Evolutionary conservation across 2,113 vertebrate genomes (phyloP).

Genomic region (Piliocolobus tephrosceles): DNA sequence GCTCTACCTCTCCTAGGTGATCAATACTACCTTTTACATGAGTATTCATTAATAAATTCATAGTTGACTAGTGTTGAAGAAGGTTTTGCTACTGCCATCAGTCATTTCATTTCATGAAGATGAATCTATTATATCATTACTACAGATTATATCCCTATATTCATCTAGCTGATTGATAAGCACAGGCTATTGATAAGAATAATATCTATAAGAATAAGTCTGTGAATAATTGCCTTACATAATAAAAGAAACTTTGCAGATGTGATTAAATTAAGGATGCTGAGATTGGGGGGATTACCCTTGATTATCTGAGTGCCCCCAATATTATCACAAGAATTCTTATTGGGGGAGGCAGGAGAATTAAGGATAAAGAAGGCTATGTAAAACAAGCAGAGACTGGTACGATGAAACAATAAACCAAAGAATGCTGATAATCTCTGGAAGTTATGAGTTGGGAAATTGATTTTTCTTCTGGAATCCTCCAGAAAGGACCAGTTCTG

Average conservation of each 20-base stretch:
- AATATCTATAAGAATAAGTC: background rate
- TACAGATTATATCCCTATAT: background rate
- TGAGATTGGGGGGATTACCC: background rate
- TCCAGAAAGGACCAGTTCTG: background rate
- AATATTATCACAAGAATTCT: background rate
- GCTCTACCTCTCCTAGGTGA: background rate
- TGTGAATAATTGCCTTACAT: background rate
- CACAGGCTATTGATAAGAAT: background rate
- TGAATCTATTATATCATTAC: background rate
- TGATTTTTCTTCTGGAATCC: background rate
- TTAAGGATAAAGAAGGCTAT: background rate
- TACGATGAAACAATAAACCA: background rate
- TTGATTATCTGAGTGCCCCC: background rate
- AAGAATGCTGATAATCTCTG: background rate
- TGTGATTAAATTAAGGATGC: background rate
- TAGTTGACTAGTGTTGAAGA: background rate
- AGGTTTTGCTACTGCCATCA: background rate
- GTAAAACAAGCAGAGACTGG: background rate
- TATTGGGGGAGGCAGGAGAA: background rate
- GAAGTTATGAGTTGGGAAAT: background rate
- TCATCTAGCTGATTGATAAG: background rate
- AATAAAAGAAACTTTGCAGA: background rate
- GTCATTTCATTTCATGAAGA: background rate
- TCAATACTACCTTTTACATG: background rate
- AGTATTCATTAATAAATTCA: background rate